phyloP scores from a whole-genome alignment of 1,140 invertebrate species.

The Geopemphigus sp. region DNA sequence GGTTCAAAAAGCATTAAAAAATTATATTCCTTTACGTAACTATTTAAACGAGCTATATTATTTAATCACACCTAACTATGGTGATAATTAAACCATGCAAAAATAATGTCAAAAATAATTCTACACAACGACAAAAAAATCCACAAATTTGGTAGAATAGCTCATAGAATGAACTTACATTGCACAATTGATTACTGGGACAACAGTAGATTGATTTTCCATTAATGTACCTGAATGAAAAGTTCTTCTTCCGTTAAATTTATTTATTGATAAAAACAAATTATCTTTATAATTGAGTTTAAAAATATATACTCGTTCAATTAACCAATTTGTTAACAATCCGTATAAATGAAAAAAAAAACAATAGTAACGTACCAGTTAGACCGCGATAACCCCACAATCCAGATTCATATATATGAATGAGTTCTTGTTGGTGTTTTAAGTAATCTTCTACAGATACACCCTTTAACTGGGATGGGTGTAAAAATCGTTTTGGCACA shows the following conservation, averaged over 20 bases:
- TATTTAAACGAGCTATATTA: too few relatives aligned
- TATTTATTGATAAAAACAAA: slow-evolving; percentile 20
- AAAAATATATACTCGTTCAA: neutral
- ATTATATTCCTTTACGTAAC: neutral
- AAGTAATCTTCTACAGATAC: slow-evolving; percentile 64
- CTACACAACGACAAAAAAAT: slow-evolving; percentile 17
- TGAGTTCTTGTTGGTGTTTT: slow-evolving; percentile 62
- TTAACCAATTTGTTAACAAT: neutral
- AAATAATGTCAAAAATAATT: slow-evolving; percentile 4
- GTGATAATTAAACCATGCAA: slow-evolving; percentile 16
- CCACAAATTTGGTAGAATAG: slow-evolving; percentile 15
- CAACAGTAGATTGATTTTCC: slow-evolving; percentile 32
- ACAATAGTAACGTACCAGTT: slow-evolving; percentile 58
- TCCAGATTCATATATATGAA: slow-evolving; percentile 63
- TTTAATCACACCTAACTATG: neutral
- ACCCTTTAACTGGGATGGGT: slow-evolving; percentile 61
- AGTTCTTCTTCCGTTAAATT: slow-evolving; percentile 12
- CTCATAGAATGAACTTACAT: slow-evolving; percentile 42
- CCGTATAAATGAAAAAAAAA: neutral
- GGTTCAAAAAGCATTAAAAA: neutral
- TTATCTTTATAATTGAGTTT: neutral
- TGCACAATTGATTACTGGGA: slow-evolving; percentile 29
- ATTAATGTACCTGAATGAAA: slow-evolving; percentile 29
- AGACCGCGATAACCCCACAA: slow-evolving; percentile 65
- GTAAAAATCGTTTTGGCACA: slow-evolving; percentile 68